These are phyloP conservation scores for Cacoxenus indagator DNA, from an alignment of 2,888 invertebrate genomes.

Conservation along the genomic window DNA sequence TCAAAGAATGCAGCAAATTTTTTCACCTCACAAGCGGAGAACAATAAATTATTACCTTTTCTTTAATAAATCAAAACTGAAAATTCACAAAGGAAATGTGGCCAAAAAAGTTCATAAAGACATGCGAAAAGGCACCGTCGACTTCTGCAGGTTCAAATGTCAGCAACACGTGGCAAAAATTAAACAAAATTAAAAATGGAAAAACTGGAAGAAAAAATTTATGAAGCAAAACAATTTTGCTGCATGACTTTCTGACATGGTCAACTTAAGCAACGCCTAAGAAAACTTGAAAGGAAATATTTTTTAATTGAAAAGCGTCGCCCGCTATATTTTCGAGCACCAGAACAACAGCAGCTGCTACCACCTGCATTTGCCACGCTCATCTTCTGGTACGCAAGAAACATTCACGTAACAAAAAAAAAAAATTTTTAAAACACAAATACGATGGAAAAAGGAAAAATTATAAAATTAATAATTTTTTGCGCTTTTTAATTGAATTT, in stretches of 20 bases:
- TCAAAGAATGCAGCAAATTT: too few species aligned
- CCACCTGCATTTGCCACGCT: constrained; percentile 26
- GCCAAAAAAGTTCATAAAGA: constrained; percentile 15
- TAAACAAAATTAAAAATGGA: constrained; percentile 34
- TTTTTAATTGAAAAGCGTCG: constrained; percentile 29
- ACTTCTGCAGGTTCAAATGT: constrained; percentile 53
- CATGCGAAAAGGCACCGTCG: constrained; percentile 18
- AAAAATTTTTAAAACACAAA: constrained; percentile 1
- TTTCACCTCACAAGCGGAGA: too few species aligned
- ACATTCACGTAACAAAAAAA: constrained; percentile 4
- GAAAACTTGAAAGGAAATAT: constrained; percentile 14
- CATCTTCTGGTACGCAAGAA: constrained; percentile 10
- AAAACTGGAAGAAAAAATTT: constrained; percentile 21
- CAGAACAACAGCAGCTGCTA: constrained; percentile 25
- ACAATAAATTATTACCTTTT: too few species aligned
- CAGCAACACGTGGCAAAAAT: constrained; percentile 60
- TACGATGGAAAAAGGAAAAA: constrained; percentile 7
- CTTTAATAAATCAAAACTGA: constrained; percentile 12
- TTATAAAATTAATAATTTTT: constrained; percentile 50
- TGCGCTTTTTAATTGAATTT: constrained; percentile 59
- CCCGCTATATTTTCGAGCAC: constrained; percentile 15
- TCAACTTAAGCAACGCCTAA: constrained; percentile 45
- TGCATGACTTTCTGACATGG: constrained; percentile 52
- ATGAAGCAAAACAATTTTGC: constrained; percentile 23
- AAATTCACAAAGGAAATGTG: not conserved